These are phyloP conservation scores for Abrostola triplasia DNA, from an alignment of 2,888 invertebrate genomes.

Conservation along the genomic window DNA sequence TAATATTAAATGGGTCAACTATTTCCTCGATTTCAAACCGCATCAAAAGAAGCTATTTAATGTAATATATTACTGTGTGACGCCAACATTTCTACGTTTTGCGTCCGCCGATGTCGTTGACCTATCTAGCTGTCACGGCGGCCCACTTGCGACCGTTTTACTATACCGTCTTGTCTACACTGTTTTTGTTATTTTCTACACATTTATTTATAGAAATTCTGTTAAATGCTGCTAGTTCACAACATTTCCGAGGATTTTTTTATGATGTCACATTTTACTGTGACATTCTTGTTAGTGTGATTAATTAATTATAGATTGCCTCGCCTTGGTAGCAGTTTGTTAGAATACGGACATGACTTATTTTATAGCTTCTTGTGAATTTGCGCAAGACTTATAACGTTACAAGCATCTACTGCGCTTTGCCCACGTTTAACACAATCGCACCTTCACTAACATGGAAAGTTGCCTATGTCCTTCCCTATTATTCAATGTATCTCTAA, in stretches of 20 bases:
- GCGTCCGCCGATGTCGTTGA: conserved; percentile 49
- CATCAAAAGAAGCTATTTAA: conserved; percentile 25
- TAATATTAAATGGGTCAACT: too few relatives aligned
- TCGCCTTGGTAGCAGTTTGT: too few relatives aligned
- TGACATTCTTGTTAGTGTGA: too few relatives aligned
- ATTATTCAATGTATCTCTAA: not conserved
- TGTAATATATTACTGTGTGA: conserved; percentile 34
- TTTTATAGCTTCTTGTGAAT: too few relatives aligned
- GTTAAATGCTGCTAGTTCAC: too few relatives aligned
- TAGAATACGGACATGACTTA: too few relatives aligned
- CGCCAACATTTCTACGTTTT: conserved; percentile 37
- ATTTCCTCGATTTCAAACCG: not conserved
- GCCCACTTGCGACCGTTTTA: conserved; percentile 23
- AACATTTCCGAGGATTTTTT: too few relatives aligned
- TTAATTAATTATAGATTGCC: too few relatives aligned
- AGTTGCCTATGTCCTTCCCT: not conserved
- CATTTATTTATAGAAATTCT: conserved; percentile 15
- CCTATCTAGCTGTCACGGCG: conserved; percentile 48
- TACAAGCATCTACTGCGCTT: too few relatives aligned
- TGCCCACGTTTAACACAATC: too few relatives aligned
- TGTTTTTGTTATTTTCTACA: conserved; percentile 31
- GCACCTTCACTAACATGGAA: not conserved
- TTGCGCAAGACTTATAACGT: too few relatives aligned
- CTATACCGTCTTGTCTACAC: conserved; percentile 11
- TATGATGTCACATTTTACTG: too few relatives aligned